Evolutionary conservation across 1,140 invertebrate species (phyloP), one percentile per base, ranked within the genome.

Genomic region (Vollenhovia emeryi): DNA sequence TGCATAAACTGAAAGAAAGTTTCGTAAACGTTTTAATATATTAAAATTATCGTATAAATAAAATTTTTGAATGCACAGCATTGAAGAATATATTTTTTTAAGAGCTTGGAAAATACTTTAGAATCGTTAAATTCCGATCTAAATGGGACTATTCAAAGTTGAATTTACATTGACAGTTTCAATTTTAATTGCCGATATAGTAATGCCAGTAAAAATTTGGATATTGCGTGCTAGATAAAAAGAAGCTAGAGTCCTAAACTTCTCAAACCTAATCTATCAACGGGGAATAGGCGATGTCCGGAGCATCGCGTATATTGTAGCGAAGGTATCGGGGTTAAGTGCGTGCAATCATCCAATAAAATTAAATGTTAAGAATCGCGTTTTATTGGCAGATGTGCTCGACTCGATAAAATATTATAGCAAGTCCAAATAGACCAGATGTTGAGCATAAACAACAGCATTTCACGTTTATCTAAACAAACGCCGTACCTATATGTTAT

Each of bases 331-430:
- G 64, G 8, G 78, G 66, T 82, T 82, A 82, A 82, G 66, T 71
- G n/a, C 55, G 48, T 71, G 64, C 64, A 82, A 82, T 82, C 78
- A 82, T 71, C 11, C 66, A 82, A 82, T 82, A 69, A 82, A 71
- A 71, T 71, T 69, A 82, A 71, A 71, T 82, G 66, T 82, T 82
- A 82, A 57, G 78, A 82, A 82, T 71, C 64, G 24, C 52, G 50
- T 82, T 71, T 68, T 66, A 36, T 82, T 71, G 66, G 27, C 21
- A 9, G 24, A 82, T 24, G 18, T 82, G 33, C 30, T 79, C 60
- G 59, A 69, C 60, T 68, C 15, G 21, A 45, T 82, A 55, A 69
- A 80, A 52, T 36, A 11, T 80, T 36, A 30, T 24, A 36, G 7
- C 30, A 48, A 80, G 27, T 69, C 13, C n/a, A 43, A 82, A 13